A percentile compares a stretch with the other conserved stretches of the same genome.
Evolutionary conservation across 2,797 vertebrate genomes (phyloP).

Genomic region (Ispidina lecontei): DNA sequence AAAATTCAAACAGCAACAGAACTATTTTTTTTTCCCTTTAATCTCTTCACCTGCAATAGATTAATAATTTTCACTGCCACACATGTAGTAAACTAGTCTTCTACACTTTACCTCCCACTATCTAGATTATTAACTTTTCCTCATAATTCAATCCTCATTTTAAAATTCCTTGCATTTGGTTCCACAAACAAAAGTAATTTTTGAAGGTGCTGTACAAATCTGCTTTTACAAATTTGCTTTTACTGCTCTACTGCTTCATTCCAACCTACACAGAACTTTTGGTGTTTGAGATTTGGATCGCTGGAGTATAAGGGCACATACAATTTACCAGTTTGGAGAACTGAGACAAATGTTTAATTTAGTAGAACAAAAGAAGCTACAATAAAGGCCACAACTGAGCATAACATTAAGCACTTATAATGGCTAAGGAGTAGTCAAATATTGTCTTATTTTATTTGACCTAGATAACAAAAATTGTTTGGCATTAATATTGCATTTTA

Average conservation of each 20-base stretch:
- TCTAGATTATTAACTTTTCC: neutral
- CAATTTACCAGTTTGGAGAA: neutral
- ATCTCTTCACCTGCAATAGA: neutral
- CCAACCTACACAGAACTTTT: neutral
- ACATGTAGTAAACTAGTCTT: neutral
- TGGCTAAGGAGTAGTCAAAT: neutral
- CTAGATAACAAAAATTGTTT: neutral
- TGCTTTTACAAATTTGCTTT: neutral
- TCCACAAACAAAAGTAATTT: neutral
- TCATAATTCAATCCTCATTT: neutral
- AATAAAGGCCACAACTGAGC: neutral
- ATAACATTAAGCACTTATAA: neutral
- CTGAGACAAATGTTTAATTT: neutral
- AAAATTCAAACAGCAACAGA: neutral
- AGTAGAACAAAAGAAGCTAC: neutral
- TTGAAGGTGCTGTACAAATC: neutral
- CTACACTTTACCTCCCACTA: neutral
- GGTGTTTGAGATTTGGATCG: rapidly evolving
- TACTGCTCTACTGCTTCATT: neutral
- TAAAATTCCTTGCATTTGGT: neutral
- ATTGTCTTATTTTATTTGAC: neutral
- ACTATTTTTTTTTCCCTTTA: neutral
- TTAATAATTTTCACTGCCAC: neutral
- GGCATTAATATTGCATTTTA: neutral
- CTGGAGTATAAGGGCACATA: neutral